A percentile compares a stretch with the other conserved stretches of the same genome.
Evolutionary conservation across 1,140 invertebrate genomes (phyloP).

Genomic region (Rhopalosiphum padi): DNA sequence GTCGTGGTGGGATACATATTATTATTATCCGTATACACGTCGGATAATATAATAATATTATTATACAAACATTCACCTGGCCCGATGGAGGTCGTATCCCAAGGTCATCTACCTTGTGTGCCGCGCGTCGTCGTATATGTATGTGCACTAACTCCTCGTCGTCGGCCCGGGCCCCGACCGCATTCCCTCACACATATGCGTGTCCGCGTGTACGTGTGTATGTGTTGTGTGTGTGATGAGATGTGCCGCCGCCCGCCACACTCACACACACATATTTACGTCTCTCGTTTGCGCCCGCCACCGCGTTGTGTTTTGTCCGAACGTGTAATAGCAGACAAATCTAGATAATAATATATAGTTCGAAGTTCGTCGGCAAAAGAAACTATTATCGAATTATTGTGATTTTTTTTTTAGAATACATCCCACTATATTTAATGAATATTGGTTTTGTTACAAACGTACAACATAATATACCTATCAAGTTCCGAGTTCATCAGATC

Average conservation of each 20-base stretch:
- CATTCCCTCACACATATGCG: conserved; percentile 47
- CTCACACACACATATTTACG: not conserved
- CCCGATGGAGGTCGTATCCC: conserved; percentile 52
- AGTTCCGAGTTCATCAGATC: not conserved
- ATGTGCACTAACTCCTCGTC: not conserved
- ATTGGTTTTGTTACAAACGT: not conserved
- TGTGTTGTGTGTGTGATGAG: not conserved
- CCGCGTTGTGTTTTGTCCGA: not conserved
- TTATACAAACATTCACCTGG: conserved; percentile 54
- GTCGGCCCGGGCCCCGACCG: conserved; percentile 44
- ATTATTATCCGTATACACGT: conserved; percentile 25
- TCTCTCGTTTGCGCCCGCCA: conserved; percentile 2
- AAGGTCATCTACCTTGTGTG: conserved; percentile 54
- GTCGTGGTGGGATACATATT: not conserved
- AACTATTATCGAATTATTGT: not conserved
- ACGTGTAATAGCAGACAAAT: not conserved
- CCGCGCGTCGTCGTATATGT: not conserved
- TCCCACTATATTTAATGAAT: not conserved
- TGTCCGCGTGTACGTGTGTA: not conserved
- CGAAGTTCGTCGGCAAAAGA: not conserved
- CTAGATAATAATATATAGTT: not conserved
- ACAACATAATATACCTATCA: not conserved
- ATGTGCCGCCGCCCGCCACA: not conserved
- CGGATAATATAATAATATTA: not conserved
- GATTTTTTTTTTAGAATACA: not conserved